Evolutionary conservation across 2,797 vertebrate species (phyloP), one percentile per base, ranked within the genome.

Genomic region (Kryptopterus vitreolus): DNA sequence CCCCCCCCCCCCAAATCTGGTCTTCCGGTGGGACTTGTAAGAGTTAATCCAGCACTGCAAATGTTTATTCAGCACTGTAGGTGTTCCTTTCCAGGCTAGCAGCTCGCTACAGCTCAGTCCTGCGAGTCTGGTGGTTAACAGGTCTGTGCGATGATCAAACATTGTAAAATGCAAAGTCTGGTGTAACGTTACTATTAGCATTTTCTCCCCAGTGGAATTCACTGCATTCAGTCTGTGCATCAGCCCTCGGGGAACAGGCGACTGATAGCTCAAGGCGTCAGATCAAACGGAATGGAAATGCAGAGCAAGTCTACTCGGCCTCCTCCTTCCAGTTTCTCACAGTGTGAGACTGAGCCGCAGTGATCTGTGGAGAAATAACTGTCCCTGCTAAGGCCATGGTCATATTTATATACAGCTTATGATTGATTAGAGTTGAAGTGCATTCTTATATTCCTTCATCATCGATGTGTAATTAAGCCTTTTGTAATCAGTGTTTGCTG

Each of bases 191-290:
- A 80, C 71, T 63, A 43, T 55, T 79, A 70, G 76, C 77, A 78
- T 82, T 78, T 81, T 83, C 84, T 75, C 24, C 5, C 20, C 78
- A 74, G 33, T 31, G 86, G 87, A 87, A 89, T 89, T 81, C 83
- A 48, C 70, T 77, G 82, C 70, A 88, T 89, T 85, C 76, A 38
- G 16, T 65, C 62, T 8, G 26, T 50, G 9, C 70, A 57, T 55
- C 65, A 78, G 75, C 77, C 83, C 68, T 85, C 80, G 77, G 77
- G 84, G 75, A 58, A 53, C 22, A 24, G 73, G 33, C 57, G 78
- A 46, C 65, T 76, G 38, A 62, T 61, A 20, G 55, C 48, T 31
- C 66, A 78, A 74, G 35, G 29, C 24, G 3, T 55, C 18, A 66
- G 48, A 29, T 69, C 35, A 69, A 59, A 68, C 4, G 24, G 43